phyloP scores from a whole-genome alignment of 1,140 invertebrate genomes.

The Propsilocerus akamusi region DNA sequence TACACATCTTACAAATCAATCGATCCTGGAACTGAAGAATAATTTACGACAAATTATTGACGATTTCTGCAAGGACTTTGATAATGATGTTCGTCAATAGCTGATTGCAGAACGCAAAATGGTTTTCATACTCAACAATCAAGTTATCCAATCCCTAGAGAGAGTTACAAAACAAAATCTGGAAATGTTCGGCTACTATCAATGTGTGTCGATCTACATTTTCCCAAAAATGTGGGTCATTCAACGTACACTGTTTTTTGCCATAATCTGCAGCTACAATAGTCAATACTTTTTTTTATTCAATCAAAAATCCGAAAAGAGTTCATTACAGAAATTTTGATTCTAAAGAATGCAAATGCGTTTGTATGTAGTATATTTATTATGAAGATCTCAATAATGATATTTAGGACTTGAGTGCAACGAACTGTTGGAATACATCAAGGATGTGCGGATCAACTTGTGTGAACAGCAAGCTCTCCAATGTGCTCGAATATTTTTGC shows the following conservation, averaged over 20 bases:
- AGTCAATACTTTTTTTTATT: too few relatives aligned
- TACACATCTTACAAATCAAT: slow-evolving; percentile 21
- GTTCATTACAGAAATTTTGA: too few relatives aligned
- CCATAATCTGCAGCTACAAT: too few relatives aligned
- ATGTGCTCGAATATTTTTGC: slow-evolving; percentile 86
- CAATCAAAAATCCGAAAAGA: too few relatives aligned
- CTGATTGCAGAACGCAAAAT: slow-evolving; percentile 57
- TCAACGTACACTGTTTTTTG: too few relatives aligned
- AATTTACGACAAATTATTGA: slow-evolving; percentile 46
- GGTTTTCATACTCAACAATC: slow-evolving; percentile 55
- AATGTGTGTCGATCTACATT: neutral
- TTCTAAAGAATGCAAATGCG: too few relatives aligned
- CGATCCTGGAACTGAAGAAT: slow-evolving; percentile 41
- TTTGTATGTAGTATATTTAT: too few relatives aligned
- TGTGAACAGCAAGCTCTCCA: slow-evolving; percentile 90
- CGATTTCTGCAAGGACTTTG: slow-evolving; percentile 39
- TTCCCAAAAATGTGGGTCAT: neutral
- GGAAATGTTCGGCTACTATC: neutral
- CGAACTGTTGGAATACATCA: slow-evolving; percentile 94
- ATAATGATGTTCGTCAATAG: slow-evolving; percentile 40
- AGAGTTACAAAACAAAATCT: slow-evolving; percentile 23
- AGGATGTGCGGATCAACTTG: slow-evolving; percentile 92
- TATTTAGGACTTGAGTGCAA: too few relatives aligned
- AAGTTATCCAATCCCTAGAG: slow-evolving; percentile 46
- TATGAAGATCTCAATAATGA: too few relatives aligned